These are phyloP conservation scores for Pantherophis vulpinus DNA, from an alignment of 2,797 vertebrate genomes.

Conservation along the genomic window DNA sequence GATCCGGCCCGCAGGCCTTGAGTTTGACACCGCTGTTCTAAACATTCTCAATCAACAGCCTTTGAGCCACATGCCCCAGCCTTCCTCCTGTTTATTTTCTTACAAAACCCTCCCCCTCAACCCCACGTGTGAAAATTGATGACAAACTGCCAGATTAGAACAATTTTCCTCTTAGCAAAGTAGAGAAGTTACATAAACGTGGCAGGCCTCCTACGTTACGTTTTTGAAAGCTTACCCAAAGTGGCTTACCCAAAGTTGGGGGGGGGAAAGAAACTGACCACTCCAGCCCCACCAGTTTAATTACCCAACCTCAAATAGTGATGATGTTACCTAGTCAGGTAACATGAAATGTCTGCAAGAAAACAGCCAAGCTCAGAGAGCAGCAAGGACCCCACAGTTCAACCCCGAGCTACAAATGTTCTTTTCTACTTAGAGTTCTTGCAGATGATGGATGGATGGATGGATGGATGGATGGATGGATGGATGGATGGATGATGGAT, in stretches of 20 bases:
- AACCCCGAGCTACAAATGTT: no score
- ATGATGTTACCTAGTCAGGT: no score
- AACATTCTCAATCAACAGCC: not conserved
- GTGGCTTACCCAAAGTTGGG: not conserved
- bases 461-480: no score
- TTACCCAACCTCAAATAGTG: no score
- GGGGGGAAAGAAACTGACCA: not conserved
- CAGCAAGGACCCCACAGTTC: no score
- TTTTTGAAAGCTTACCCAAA: not conserved
- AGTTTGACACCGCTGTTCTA: not conserved
- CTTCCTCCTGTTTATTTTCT: not conserved
- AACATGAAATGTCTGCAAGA: no score
- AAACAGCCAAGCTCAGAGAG: no score
- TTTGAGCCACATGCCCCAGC: not conserved
- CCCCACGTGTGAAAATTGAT: not conserved
- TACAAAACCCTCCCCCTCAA: not conserved
- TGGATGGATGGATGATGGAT: no score
- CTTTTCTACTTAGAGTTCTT: not conserved
- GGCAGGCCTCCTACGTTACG: not conserved
- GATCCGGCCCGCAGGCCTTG: no score
- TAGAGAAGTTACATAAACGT: not conserved
- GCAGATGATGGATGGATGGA: not conserved
- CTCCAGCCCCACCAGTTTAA: not conserved
- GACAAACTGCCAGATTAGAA: not conserved
- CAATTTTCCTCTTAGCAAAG: not conserved